Evolutionary conservation across 1,140 invertebrate species (phyloP).

Genomic region (Eurosta solidaginis): DNA sequence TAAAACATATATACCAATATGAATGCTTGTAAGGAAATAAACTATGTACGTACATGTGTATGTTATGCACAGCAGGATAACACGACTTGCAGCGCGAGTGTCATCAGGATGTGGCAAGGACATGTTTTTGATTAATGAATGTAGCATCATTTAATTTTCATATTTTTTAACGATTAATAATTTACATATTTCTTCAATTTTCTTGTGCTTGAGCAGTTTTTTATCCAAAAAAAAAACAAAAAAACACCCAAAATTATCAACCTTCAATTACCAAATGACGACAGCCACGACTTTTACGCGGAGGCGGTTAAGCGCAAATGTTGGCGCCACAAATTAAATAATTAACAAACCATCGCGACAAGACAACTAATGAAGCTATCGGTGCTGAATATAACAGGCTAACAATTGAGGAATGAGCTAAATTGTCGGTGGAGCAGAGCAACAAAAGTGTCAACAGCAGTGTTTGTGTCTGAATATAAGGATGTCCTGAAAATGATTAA

Average conservation of each 20-base stretch:
- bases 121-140: constrained; percentile 19
- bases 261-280: constrained; percentile 15
- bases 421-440: not conserved
- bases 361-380: constrained; percentile 10
- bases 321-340: constrained; percentile 30
- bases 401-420: not conserved
- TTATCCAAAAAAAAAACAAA: not conserved
- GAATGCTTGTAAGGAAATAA: not conserved
- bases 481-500: constrained; percentile 30
- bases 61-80: not conserved
- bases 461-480: not conserved
- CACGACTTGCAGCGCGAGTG: not conserved
- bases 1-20: too few relatives aligned
- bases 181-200: constrained; percentile 10
- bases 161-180: not conserved
- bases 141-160: not conserved
- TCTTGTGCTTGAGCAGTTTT: not conserved
- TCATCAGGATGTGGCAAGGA: constrained; percentile 1
- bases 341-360: constrained; percentile 14
- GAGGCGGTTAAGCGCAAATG: not conserved
- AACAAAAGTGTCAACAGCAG: constrained; percentile 31
- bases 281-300: not conserved
- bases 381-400: not conserved
- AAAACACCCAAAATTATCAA: not conserved
- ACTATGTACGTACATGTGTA: too few relatives aligned